Conservation (phyloP, 2,113 vertebrate species). For the Sarotherodon lohbergeri region DNA sequence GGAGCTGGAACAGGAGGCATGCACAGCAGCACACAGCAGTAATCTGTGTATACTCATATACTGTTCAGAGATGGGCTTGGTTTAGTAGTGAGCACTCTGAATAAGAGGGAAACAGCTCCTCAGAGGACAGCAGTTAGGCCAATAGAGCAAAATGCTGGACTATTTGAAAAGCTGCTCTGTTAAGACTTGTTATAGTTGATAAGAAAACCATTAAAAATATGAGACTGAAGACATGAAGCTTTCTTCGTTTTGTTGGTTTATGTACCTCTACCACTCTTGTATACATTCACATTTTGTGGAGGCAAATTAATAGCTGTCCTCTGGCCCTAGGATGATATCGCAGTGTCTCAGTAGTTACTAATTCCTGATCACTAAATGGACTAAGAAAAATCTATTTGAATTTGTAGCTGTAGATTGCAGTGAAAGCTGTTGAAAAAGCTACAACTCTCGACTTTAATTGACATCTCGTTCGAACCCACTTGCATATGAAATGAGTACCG, state of each 20-base stretch:
- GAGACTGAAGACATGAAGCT: not conserved
- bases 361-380: not conserved
- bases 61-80: not conserved
- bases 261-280: not conserved
- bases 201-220: not conserved
- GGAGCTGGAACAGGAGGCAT: conserved; percentile 17
- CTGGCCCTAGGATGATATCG: not conserved
- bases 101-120: not conserved
- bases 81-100: not conserved
- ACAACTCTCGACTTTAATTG: not conserved
- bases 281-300: not conserved
- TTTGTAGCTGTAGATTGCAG: not conserved
- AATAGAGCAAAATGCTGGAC: not conserved
- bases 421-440: not conserved
- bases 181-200: not conserved
- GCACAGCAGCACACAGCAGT: not conserved
- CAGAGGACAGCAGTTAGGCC: not conserved
- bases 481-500: not conserved
- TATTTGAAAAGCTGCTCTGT: not conserved
- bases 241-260: not conserved
- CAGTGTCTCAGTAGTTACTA: fast-evolving
- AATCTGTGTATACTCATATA: not conserved
- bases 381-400: not conserved
- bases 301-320: not conserved
- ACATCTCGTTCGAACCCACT: not conserved